phyloP scores from a whole-genome alignment of 1,140 invertebrate species.

The Melanaphis sacchari region DNA sequence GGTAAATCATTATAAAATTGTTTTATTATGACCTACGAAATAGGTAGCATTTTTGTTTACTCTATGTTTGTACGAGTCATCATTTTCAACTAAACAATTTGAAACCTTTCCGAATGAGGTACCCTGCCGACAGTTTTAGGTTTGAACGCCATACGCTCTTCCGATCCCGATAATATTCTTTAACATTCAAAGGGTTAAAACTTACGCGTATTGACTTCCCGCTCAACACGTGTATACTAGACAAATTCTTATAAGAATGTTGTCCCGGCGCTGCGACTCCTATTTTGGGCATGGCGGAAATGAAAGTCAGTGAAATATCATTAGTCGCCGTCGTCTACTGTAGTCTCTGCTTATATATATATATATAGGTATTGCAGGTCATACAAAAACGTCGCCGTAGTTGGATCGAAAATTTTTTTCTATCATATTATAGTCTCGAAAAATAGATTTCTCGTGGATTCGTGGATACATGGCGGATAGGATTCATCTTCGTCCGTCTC shows the following conservation, averaged over 20 bases:
- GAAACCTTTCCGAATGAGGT: background rate
- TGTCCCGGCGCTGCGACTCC: conserved; percentile 12
- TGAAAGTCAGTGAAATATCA: conserved; percentile 57
- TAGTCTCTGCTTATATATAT: background rate
- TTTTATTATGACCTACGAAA: too few relatives aligned
- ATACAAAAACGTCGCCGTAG: background rate
- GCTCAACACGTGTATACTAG: background rate
- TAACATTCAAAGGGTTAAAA: background rate
- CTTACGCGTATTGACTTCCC: background rate
- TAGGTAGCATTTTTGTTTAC: too few relatives aligned
- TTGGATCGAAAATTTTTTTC: background rate
- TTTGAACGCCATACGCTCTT: background rate
- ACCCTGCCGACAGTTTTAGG: background rate
- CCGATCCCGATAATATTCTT: background rate
- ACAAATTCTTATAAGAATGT: conserved; percentile 52
- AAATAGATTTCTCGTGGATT: background rate
- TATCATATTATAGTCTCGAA: background rate
- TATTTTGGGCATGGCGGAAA: conserved; percentile 53
- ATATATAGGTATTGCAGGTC: background rate
- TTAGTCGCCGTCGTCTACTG: conserved; percentile 21
- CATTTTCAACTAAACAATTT: background rate
- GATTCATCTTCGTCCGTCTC: background rate
- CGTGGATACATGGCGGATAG: background rate
- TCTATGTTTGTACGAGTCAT: background rate
- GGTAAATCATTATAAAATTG: too few relatives aligned